Base-by-base conservation (phyloP, 1,140 invertebrate genomes). In the Vollenhovia emeryi region DNA sequence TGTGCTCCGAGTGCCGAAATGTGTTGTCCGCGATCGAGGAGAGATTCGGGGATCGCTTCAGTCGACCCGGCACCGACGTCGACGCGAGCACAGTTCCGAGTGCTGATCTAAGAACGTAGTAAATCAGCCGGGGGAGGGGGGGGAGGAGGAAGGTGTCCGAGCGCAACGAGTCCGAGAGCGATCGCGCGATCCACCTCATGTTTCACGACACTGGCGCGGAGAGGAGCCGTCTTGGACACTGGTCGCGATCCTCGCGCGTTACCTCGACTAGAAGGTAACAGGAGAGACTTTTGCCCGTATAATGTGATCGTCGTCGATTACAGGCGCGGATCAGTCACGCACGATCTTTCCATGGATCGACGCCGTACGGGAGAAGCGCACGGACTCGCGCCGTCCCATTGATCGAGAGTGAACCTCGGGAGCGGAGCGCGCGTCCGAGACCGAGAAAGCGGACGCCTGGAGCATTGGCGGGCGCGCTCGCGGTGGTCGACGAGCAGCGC, bases 381-480 rank as follows among this genome's bases (percentile, higher is more conserved):
- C 48, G 15, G 21, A 69, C n/a, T 30, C 62, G 18, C 33, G 33
- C 21, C 18, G 76, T 52, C 13, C 50, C 64, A 71, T 69, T 80
- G 64, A 71, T 80, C 78, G 64, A 80, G 8, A 57, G 50, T 24
- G 62, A 40, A 55, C n/a, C 64, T 69, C 48, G 48, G n/a, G 43
- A 24, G 76, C 52, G 59, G 43, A 43, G 27, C 36, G 62, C 48
- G 76, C 78, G 78, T 55, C 64, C 76, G 62, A 68, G 76, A 68
- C 48, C 33, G 76, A 80, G 62, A 69, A n/a, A 79, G 48, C 76
- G 76, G 33, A 78, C 59, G 59, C 27, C 75, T 75, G 73, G 73
- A 48, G 59, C 59, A 78, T 64, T 64, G 43, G 59, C 75, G 59
- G 75, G 78, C 78, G 64, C 78, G 64, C 50, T 80, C 76, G 76